phyloP scores from a whole-genome alignment of 2,113 vertebrate species.

The Mungos mungo region DNA sequence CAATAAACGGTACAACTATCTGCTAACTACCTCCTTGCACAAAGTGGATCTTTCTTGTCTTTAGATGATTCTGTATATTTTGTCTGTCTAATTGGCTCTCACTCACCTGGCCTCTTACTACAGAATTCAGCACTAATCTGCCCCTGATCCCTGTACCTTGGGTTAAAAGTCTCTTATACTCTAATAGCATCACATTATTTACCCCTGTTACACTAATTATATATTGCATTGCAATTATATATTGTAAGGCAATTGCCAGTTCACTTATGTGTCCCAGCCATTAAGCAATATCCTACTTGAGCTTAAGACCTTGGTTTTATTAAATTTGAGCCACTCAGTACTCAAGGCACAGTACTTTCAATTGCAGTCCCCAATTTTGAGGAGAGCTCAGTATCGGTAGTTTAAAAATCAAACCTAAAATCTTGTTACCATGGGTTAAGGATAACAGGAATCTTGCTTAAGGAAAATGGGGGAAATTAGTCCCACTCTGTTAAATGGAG shows the following conservation, averaged over 20 bases:
- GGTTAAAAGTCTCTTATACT: neutral
- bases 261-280: neutral
- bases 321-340: neutral
- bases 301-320: neutral
- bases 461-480: neutral
- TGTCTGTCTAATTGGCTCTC: neutral
- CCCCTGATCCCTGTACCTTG: rapidly evolving
- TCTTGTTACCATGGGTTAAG: neutral
- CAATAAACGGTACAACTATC: neutral
- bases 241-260: rapidly evolving
- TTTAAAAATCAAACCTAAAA: neutral
- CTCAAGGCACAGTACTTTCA: neutral
- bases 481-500: neutral
- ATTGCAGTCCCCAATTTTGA: neutral
- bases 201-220: no score
- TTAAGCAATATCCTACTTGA: neutral
- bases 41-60: neutral
- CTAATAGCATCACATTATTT: neutral
- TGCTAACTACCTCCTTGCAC: neutral
- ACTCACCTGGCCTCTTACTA: neutral
- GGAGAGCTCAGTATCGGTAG: neutral
- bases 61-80: neutral
- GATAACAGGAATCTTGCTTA: neutral
- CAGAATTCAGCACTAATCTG: neutral
- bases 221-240: no score